Percentiles rank a stretch among this genome's conserved stretches.
phyloP scores from a whole-genome alignment of 2,888 invertebrate species.

The Margaritifera margaritifera region DNA sequence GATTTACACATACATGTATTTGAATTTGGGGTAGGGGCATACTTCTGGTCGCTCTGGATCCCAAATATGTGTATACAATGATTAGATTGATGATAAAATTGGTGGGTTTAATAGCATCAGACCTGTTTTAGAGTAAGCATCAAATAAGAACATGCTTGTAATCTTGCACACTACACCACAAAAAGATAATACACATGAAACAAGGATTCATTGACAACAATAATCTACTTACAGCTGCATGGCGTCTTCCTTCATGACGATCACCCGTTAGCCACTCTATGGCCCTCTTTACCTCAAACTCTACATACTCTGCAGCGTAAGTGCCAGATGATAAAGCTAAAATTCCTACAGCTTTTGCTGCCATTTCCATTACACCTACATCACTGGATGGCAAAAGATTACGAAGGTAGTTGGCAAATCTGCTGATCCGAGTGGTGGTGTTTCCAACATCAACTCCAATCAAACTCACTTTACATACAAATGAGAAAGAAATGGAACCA shows the following conservation, averaged over 20 bases:
- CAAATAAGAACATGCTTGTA: too few species aligned
- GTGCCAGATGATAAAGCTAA: conserved; percentile 88
- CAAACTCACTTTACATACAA: conserved; percentile 82
- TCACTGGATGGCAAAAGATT: conserved; percentile 92
- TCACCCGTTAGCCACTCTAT: conserved; percentile 94
- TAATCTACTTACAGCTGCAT: conserved; percentile 84
- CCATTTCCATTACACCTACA: conserved; percentile 94
- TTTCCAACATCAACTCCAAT: conserved; percentile 95
- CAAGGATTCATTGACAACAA: not conserved
- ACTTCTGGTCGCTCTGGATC: too few species aligned
- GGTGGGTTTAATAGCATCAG: too few species aligned
- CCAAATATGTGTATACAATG: too few species aligned
- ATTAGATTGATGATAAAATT: too few species aligned
- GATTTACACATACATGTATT: too few species aligned
- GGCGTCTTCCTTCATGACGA: conserved; percentile 90
- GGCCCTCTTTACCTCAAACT: conserved; percentile 95
- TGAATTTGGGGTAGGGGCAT: too few species aligned
- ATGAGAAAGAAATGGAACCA: not conserved
- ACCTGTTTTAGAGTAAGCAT: too few species aligned
- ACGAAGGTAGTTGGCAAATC: conserved; percentile 93
- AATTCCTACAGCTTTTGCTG: conserved; percentile 95
- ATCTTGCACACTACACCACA: too few species aligned
- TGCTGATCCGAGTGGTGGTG: conserved; percentile 89
- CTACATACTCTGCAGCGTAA: conserved; percentile 96
- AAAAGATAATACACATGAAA: too few species aligned